Percentiles rank a stretch among this genome's conserved stretches.
Evolutionary conservation across 2,113 vertebrate species (phyloP).

Genomic region (Recurvirostra avosetta): DNA sequence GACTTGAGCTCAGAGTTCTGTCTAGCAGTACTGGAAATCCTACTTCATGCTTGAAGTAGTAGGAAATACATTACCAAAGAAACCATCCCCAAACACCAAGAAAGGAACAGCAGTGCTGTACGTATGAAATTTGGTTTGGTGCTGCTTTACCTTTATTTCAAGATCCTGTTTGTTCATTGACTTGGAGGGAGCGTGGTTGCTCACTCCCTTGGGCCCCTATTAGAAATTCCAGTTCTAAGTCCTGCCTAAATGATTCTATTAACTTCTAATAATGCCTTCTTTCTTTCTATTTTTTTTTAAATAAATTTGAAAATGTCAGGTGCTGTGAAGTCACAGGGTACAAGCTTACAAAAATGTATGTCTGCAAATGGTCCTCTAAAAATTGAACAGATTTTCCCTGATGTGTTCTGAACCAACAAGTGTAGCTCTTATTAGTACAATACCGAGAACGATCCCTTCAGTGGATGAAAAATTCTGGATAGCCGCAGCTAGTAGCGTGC

Average conservation of each 20-base stretch:
- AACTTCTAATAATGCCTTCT: background rate
- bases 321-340: background rate
- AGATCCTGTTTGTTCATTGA: background rate
- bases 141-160: background rate
- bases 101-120: background rate
- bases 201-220: background rate
- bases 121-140: background rate
- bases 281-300: background rate
- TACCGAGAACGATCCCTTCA: background rate
- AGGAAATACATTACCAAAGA: constrained; percentile 6
- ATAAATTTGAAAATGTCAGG: background rate
- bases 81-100: background rate
- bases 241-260: background rate
- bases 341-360: background rate
- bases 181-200: background rate
- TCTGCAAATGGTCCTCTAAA: background rate
- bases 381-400: background rate
- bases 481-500: background rate
- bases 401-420: background rate
- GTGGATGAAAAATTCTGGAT: background rate
- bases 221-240: background rate
- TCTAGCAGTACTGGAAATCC: background rate
- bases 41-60: background rate
- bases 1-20: background rate
- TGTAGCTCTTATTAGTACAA: background rate